Evolutionary conservation across 2,113 vertebrate genomes (phyloP).

Genomic region (Probosciger aterrimus): DNA sequence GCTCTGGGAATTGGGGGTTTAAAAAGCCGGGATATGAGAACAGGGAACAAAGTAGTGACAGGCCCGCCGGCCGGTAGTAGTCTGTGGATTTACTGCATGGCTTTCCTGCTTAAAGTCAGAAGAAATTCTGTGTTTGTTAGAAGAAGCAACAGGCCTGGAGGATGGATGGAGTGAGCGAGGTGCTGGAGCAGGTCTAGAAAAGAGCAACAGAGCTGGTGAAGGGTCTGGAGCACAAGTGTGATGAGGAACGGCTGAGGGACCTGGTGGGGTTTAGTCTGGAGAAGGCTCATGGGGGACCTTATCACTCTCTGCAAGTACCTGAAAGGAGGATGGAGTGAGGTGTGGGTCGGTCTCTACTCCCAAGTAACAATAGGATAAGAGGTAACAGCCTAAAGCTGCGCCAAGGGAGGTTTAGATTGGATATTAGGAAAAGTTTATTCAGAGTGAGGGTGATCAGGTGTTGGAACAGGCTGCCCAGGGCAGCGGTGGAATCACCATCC

Average conservation of each 20-base stretch:
- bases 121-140: not conserved
- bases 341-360: not conserved
- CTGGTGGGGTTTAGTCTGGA: too few species aligned
- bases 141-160: rapidly evolving
- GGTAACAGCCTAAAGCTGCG: not conserved
- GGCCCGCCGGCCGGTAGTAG: rapidly evolving
- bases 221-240: not conserved
- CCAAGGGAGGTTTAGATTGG: not conserved
- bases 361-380: not conserved
- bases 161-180: not conserved
- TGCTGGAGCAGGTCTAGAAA: not conserved
- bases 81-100: rapidly evolving
- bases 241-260: not conserved
- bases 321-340: not conserved
- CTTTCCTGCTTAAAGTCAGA: not conserved
- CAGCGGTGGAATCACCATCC: not conserved
- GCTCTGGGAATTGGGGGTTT: not conserved
- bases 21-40: not conserved
- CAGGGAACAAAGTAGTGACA: rapidly evolving
- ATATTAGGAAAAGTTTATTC: not conserved
- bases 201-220: not conserved
- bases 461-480: not conserved
- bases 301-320: not conserved
- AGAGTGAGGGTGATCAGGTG: not conserved
- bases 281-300: not conserved